phyloP scores from a whole-genome alignment of 2,888 invertebrate genomes.

The Aspidiotus destructor region DNA sequence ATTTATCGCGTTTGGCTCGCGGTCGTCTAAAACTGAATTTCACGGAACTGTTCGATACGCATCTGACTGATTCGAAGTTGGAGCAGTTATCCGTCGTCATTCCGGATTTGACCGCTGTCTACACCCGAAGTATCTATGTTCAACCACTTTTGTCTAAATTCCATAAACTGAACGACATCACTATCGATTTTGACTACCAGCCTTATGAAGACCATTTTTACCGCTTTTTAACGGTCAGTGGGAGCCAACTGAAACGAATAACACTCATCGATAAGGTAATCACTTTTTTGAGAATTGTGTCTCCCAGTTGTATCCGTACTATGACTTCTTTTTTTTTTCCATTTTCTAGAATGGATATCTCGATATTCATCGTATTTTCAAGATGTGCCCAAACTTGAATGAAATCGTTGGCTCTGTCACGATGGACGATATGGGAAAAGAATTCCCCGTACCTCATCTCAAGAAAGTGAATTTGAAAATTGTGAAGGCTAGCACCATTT shows the following conservation, averaged over 20 bases:
- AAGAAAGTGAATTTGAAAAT: conserved; percentile 16
- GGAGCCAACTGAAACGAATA: conserved; percentile 18
- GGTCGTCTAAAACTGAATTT: conserved; percentile 36
- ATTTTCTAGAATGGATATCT: conserved; percentile 9
- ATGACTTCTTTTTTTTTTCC: conserved; percentile 4
- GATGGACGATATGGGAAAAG: not conserved
- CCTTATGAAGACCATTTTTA: conserved; percentile 25
- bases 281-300: not conserved
- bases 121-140: conserved; percentile 21
- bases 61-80: conserved; percentile 36
- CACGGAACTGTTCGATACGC: conserved; percentile 40
- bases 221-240: conserved; percentile 12
- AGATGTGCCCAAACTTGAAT: conserved; percentile 18
- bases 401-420: conserved; percentile 23
- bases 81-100: conserved; percentile 17
- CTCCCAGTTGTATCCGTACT: not conserved
- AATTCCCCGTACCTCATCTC: not conserved
- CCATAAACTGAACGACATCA: conserved; percentile 9
- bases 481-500: not conserved
- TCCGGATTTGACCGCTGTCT: conserved; percentile 19
- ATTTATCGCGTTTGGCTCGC: conserved; percentile 36
- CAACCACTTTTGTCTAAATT: conserved; percentile 9
- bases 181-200: conserved; percentile 24
- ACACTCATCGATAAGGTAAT: conserved; percentile 15
- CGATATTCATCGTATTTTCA: conserved; percentile 16